Percentiles rank a stretch among this genome's conserved stretches.
phyloP scores from a whole-genome alignment of 2,113 vertebrate genomes.

The Rhinoptilus africanus region DNA sequence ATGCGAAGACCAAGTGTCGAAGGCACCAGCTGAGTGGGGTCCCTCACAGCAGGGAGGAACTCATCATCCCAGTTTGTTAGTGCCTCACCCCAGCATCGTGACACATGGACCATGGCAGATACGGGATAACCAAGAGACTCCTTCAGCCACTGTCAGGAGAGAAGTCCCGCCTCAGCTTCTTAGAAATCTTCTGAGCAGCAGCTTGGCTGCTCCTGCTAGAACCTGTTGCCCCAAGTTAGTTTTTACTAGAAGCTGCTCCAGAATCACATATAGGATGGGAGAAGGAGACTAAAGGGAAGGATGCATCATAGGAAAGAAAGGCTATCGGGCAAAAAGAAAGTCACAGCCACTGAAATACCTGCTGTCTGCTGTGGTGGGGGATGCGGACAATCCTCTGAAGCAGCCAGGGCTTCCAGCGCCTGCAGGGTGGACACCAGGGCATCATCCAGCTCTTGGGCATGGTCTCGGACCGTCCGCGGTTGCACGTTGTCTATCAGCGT shows the following conservation, averaged over 20 bases:
- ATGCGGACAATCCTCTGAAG: constrained; percentile 92
- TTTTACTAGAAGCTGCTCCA: not conserved
- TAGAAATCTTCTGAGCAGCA: not conserved
- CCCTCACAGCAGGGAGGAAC: not conserved
- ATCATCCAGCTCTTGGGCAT: constrained; percentile 95
- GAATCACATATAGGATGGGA: not conserved
- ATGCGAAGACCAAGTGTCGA: fast-evolving
- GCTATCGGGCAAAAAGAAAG: not conserved
- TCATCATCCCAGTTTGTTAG: not conserved
- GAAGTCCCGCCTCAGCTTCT: not conserved
- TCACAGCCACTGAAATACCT: constrained; percentile 77
- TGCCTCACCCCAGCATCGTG: not conserved
- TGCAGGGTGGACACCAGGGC: constrained; percentile 97
- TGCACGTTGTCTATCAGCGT: constrained; percentile 92
- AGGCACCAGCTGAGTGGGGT: not conserved
- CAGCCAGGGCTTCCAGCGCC: constrained; percentile 95
- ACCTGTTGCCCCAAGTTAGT: not conserved
- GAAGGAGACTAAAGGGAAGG: not conserved
- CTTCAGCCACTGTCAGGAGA: not conserved
- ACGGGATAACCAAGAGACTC: not conserved
- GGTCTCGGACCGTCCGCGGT: constrained; percentile 91
- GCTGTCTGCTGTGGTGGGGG: constrained; percentile 91
- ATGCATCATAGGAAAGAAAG: not conserved
- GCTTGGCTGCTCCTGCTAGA: not conserved
- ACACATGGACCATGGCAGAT: not conserved